A percentile compares a stretch with the other conserved stretches of the same genome.
These are phyloP conservation scores for Fopius arisanus DNA, from an alignment of 1,140 invertebrate species.

Conservation along the genomic window DNA sequence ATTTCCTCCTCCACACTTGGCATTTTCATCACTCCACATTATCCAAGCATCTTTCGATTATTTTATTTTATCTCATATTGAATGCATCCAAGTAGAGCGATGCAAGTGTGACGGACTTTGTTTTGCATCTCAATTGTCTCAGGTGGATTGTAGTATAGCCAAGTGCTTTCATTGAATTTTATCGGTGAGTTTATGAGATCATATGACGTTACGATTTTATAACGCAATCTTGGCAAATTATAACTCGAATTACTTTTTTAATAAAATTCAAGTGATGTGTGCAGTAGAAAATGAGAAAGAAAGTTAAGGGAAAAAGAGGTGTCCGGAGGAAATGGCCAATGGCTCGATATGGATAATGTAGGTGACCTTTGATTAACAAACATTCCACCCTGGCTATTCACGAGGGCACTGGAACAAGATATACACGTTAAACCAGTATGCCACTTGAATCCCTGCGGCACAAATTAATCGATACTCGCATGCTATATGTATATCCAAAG, in stretches of 20 bases:
- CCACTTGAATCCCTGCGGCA: neutral
- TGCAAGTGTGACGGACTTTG: too few relatives aligned
- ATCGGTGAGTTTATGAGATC: neutral
- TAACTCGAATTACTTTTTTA: neutral
- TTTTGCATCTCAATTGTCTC: neutral
- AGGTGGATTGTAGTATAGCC: neutral
- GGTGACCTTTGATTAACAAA: constrained; percentile 11
- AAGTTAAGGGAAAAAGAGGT: neutral
- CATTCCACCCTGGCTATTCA: neutral
- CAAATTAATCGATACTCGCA: neutral
- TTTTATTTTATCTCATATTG: neutral
- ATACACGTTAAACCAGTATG: neutral
- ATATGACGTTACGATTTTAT: neutral
- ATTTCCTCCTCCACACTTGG: neutral
- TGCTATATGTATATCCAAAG: neutral
- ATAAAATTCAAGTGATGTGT: neutral
- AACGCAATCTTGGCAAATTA: neutral
- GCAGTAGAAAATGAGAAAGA: neutral
- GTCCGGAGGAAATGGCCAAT: neutral
- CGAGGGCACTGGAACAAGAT: constrained; percentile 1
- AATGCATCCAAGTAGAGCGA: neutral
- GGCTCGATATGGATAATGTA: neutral
- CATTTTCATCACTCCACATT: neutral
- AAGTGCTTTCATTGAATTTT: neutral
- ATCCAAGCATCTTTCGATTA: neutral